A percentile compares a stretch with the other conserved stretches of the same genome.
Conservation (phyloP, 1,140 invertebrate species). For the Apis cerana region DNA sequence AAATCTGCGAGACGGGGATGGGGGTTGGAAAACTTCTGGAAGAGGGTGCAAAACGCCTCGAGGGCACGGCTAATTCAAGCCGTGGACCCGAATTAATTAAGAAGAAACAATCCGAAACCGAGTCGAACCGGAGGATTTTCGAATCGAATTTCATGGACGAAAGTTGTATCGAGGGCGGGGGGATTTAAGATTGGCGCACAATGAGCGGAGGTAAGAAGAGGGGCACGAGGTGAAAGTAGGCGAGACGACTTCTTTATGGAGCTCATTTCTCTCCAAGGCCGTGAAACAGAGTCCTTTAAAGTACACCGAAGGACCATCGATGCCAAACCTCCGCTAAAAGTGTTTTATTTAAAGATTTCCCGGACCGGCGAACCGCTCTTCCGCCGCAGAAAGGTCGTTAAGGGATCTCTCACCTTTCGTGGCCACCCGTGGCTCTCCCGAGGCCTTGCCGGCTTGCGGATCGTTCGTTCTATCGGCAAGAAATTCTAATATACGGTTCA, state of each 20-base stretch:
- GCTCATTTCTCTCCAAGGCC: slow-evolving; percentile 29
- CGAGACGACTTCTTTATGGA: slow-evolving; percentile 39
- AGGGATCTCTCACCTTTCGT: slow-evolving; percentile 54
- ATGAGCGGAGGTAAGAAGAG: no score
- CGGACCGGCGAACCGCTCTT: slow-evolving; percentile 9
- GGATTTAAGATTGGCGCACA: slow-evolving; percentile 15
- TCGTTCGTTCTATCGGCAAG: neutral
- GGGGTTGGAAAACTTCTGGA: slow-evolving; percentile 2
- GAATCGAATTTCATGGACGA: slow-evolving; percentile 15
- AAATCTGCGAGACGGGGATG: slow-evolving; percentile 10
- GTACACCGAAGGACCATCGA: slow-evolving; percentile 52
- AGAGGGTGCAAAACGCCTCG: slow-evolving; percentile 15
- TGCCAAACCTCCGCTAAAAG: slow-evolving; percentile 43
- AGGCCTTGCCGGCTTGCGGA: slow-evolving; percentile 14
- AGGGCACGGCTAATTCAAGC: slow-evolving; percentile 26
- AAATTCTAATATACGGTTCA: slow-evolving; percentile 45
- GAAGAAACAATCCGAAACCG: slow-evolving; percentile 36
- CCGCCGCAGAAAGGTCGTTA: slow-evolving; percentile 51
- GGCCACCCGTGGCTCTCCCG: slow-evolving; percentile 1
- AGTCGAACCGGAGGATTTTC: slow-evolving; percentile 2
- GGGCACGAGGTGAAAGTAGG: neutral
- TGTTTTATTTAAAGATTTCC: slow-evolving; percentile 60
- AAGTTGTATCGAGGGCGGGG: neutral
- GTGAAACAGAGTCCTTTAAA: slow-evolving; percentile 36
- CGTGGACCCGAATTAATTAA: slow-evolving; percentile 41